Conservation (phyloP, 1,140 invertebrate genomes). For the Protaetia brevitarsis region DNA sequence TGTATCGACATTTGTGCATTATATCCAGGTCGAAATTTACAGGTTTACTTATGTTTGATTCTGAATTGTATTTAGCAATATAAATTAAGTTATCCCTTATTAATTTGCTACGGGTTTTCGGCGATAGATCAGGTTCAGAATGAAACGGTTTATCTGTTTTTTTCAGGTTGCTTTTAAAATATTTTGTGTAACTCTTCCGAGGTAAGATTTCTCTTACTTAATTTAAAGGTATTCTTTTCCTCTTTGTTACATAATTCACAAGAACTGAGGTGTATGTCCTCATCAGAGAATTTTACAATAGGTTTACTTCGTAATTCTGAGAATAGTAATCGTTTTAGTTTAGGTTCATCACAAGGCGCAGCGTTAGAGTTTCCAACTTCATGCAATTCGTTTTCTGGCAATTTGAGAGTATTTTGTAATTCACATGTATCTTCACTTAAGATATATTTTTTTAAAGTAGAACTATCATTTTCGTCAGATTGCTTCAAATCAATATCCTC, state of each 20-base stretch:
- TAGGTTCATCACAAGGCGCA: conserved; percentile 4
- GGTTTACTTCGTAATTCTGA: background rate
- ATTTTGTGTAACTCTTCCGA: conserved; percentile 9
- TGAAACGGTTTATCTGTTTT: conserved; percentile 33
- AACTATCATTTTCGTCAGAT: background rate
- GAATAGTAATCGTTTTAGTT: background rate
- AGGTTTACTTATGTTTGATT: conserved; percentile 32
- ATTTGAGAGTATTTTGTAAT: background rate
- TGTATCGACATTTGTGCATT: conserved; percentile 46
- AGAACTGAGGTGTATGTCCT: background rate
- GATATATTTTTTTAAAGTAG: background rate
- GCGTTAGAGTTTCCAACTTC: too few species aligned
- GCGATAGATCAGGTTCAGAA: conserved; percentile 43
- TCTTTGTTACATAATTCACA: background rate
- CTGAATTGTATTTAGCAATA: conserved; percentile 37
- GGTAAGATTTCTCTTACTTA: background rate
- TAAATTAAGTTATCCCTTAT: conserved; percentile 25
- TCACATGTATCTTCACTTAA: background rate
- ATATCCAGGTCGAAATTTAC: conserved; percentile 37
- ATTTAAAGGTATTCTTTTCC: background rate
- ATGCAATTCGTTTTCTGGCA: background rate
- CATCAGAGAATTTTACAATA: background rate
- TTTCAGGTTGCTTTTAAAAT: conserved; percentile 27
- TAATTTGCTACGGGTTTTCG: conserved; percentile 28
- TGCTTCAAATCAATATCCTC: background rate